Base-by-base conservation (phyloP, 2,113 vertebrate species). In the Polypterus senegalus region DNA sequence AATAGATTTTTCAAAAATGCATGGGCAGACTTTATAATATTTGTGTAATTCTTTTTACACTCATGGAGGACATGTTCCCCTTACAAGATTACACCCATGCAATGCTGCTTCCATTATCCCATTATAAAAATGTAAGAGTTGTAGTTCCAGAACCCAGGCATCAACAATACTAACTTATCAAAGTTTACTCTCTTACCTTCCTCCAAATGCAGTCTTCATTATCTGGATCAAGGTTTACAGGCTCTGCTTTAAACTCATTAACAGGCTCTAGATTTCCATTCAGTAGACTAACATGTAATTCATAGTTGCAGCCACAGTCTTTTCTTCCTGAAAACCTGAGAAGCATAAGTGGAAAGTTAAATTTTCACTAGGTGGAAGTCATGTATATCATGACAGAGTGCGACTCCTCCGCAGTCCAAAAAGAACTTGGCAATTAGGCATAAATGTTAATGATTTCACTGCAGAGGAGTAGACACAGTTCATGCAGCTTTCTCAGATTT, bases 241-340 rank as follows among this genome's bases (percentile, higher is more conserved):
- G 46, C 1, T 83, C 75, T 0, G 70, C 79, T 51, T 61, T 73
- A 61, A 81, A 83, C 48, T 81, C 76, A 48, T 76, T 5, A 0
- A 86, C 47, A 46, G 79, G 56, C 58, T 82, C 74, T 0, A 74
- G 60, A 6, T 76, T 70, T 59, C 77, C 76, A 63, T 84, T 71
- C 43, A 86, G 67, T 63, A 88, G 75, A 65, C 10, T 47, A 27
- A 74, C 75, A 0, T 59, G 62, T 6, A 87, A 55, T 56, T 75
- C 66, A 60, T 88, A 88, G 52, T 61, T 71, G 64, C 80, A 84
- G 58, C 86, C 86, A 10, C 83, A 77, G 67, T 88, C 86, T 8
- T 68, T 73, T 57, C 85, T 79, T 45, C 79, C 67, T 9, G 73
- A 62, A 72, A 76, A 88, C 84, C 86, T 88, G 66, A 27, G 10